Evolutionary conservation across 1,140 invertebrate species (phyloP).

Genomic region (Drosophila chauvacae): DNA sequence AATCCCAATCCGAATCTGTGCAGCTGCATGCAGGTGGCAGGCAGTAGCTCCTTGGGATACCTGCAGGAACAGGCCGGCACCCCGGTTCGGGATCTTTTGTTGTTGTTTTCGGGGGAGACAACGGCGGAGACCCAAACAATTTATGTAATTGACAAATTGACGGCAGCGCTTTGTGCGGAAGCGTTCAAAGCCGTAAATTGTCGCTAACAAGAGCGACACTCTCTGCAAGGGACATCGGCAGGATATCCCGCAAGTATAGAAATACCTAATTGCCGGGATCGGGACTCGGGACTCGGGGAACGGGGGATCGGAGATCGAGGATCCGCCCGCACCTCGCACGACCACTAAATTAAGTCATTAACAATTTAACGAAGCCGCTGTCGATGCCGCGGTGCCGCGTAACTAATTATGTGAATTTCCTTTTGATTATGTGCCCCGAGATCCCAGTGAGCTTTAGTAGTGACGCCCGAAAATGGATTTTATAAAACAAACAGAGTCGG

Average conservation of each 20-base stretch:
- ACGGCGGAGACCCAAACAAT: slow-evolving; percentile 68
- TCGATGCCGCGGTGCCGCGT: slow-evolving; percentile 46
- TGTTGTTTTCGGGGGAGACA: slow-evolving; percentile 29
- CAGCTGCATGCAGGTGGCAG: slow-evolving; percentile 81
- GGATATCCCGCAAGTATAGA: slow-evolving; percentile 59
- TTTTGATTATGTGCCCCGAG: slow-evolving; percentile 59
- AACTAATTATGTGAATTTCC: slow-evolving; percentile 84
- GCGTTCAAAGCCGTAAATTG: slow-evolving; percentile 82
- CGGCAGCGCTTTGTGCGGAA: slow-evolving; percentile 80
- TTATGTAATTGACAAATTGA: slow-evolving; percentile 85
- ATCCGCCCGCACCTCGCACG: slow-evolving; percentile 63
- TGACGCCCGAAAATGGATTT: slow-evolving; percentile 68
- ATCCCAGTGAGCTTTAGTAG: slow-evolving; percentile 32
- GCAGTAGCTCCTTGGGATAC: slow-evolving; percentile 41
- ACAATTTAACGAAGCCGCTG: slow-evolving; percentile 74
- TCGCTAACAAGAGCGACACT: slow-evolving; percentile 75
- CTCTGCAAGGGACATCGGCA: slow-evolving; percentile 34
- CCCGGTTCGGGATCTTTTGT: slow-evolving; percentile 47
- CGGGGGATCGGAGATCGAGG: slow-evolving; percentile 5
- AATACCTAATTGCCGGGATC: slow-evolving; percentile 62
- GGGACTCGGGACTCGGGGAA: slow-evolving; percentile 1
- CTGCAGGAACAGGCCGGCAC: slow-evolving; percentile 55
- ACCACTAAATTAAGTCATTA: slow-evolving; percentile 82
- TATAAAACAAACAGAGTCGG: slow-evolving; percentile 73
- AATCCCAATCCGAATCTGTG: slow-evolving; percentile 60